Percentiles rank a stretch among this genome's conserved stretches.
Conservation (phyloP, 2,797 vertebrate species). For the Diceros bicornis region DNA sequence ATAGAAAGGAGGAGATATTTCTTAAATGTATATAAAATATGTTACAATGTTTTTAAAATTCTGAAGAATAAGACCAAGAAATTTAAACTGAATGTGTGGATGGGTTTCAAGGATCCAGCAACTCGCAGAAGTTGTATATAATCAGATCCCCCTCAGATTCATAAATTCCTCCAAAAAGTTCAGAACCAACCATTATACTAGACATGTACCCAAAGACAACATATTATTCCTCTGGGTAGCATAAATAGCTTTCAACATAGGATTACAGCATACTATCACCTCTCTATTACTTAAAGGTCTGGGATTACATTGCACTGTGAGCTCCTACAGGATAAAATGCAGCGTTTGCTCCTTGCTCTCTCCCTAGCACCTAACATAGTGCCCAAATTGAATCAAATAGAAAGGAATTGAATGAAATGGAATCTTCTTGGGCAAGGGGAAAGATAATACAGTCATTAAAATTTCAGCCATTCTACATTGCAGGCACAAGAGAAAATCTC, state of each 20-base stretch:
- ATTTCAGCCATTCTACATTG: not conserved
- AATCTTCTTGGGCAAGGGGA: not conserved
- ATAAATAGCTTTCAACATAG: not conserved
- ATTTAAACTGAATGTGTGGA: not conserved
- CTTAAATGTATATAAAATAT: not conserved
- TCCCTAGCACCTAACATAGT: not conserved
- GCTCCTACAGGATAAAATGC: not conserved
- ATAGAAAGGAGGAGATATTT: not conserved
- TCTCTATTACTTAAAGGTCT: not conserved
- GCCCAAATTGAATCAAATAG: not conserved
- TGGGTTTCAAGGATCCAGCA: not conserved
- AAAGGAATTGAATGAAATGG: not conserved
- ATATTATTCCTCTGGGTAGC: not conserved
- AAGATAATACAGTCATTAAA: not conserved
- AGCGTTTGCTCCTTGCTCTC: not conserved
- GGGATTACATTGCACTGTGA: not conserved
- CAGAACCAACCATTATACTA: not conserved
- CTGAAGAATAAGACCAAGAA: not conserved
- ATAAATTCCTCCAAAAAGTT: not conserved
- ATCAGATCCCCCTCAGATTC: not conserved
- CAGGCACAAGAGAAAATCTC: not conserved
- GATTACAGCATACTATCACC: too few relatives aligned
- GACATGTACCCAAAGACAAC: not conserved
- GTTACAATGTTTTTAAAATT: not conserved
- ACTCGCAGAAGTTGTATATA: not conserved